phyloP scores from a whole-genome alignment of 2,113 vertebrate species.

The Gobius niger region DNA sequence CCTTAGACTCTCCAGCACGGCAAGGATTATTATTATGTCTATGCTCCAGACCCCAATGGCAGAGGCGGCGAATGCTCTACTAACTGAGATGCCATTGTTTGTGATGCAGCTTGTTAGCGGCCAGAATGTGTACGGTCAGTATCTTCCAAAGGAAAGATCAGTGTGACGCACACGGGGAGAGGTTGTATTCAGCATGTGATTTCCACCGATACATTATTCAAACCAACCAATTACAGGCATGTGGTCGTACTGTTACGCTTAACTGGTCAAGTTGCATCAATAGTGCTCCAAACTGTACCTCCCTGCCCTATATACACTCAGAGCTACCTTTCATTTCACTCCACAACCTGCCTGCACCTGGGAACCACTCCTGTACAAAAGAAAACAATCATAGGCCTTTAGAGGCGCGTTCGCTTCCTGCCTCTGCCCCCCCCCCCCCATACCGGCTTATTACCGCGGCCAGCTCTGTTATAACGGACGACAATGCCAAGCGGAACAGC shows the following conservation, averaged over 20 bases:
- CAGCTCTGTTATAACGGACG: constrained; percentile 32
- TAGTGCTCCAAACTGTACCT: background rate
- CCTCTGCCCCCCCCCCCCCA: constrained; percentile 3
- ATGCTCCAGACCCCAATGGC: no score
- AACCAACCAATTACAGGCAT: background rate
- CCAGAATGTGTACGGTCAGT: no score
- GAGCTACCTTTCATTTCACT: background rate
- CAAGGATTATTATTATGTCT: no score
- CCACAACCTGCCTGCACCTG: background rate
- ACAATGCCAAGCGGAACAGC: constrained; percentile 22
- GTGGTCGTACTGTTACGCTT: background rate
- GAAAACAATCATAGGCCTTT: background rate
- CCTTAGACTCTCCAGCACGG: no score
- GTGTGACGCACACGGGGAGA: no score
- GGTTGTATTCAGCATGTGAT: no score
- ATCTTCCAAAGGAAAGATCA: no score
- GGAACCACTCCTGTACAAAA: background rate
- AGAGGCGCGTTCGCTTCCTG: background rate
- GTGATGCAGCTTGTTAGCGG: no score
- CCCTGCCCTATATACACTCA: background rate
- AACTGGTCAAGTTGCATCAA: background rate
- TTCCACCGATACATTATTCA: no score
- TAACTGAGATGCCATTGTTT: no score
- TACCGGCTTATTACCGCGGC: constrained; percentile 23
- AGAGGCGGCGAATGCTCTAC: no score